Evolutionary conservation across 2,113 vertebrate species (phyloP).

Genomic region (Setophaga kirtlandii): DNA sequence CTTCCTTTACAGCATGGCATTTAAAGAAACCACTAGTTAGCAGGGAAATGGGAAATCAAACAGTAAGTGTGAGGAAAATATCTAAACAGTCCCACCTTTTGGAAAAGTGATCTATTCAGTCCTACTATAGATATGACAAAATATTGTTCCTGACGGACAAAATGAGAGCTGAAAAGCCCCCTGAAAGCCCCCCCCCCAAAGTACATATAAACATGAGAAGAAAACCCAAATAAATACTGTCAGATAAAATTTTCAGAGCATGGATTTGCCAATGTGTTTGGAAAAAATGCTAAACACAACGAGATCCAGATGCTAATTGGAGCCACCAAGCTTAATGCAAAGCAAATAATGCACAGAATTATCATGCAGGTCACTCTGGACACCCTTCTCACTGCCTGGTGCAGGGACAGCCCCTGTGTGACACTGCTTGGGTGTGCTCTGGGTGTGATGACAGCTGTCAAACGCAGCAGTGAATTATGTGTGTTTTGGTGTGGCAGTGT

Average conservation of each 20-base stretch:
- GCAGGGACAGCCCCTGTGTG: background rate
- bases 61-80: background rate
- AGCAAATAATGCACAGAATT: background rate
- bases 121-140: background rate
- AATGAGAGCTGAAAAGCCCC: background rate
- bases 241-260: background rate
- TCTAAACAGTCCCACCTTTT: background rate
- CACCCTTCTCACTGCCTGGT: rapidly evolving
- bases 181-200: background rate
- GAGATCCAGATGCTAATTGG: conserved; percentile 3
- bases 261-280: background rate
- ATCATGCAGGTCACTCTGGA: background rate
- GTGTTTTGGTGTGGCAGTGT: rapidly evolving
- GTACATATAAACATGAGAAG: background rate
- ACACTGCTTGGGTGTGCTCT: background rate
- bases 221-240: background rate
- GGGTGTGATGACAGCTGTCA: background rate
- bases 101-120: background rate
- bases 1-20: background rate
- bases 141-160: background rate
- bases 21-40: background rate
- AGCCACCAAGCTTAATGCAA: background rate
- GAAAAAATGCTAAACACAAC: background rate
- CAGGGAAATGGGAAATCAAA: background rate
- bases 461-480: background rate